phyloP scores from a whole-genome alignment of 2,888 invertebrate species.

The Xestoiulus laeticollis region DNA sequence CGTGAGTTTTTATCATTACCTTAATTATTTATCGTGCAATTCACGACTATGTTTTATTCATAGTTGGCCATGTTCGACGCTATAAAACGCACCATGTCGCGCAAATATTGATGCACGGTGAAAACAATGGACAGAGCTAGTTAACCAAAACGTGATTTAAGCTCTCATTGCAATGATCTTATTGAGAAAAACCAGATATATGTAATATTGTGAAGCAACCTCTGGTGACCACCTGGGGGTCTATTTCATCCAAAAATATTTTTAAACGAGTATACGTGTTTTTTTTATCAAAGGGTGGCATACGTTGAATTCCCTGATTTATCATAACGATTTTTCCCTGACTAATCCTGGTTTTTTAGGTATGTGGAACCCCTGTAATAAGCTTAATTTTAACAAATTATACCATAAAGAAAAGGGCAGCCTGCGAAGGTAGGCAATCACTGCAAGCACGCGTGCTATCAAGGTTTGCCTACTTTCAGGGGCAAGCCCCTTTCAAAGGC shows the following conservation, averaged over 20 bases:
- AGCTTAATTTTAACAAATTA: neutral
- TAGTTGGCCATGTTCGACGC: neutral
- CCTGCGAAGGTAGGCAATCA: neutral
- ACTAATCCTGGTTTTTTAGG: no score
- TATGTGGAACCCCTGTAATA: neutral
- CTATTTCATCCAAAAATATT: no score
- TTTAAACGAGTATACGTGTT: no score
- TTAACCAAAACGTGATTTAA: no score
- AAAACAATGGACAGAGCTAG: neutral
- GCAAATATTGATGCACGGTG: neutral
- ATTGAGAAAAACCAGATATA: no score
- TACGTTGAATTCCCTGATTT: no score
- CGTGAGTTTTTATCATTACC: neutral
- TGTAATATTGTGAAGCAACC: no score
- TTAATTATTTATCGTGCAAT: slow-evolving; percentile 9
- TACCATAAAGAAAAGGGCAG: neutral
- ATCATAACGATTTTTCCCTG: no score
- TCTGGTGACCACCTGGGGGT: no score
- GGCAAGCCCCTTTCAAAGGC: neutral
- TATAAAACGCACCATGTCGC: neutral
- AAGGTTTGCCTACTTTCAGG: neutral
- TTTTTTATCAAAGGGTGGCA: no score
- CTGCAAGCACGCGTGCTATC: neutral
- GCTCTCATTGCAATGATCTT: no score
- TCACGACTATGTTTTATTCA: neutral